phyloP scores from a whole-genome alignment of 2,888 invertebrate species.

The Dermolepida albohirtum region DNA sequence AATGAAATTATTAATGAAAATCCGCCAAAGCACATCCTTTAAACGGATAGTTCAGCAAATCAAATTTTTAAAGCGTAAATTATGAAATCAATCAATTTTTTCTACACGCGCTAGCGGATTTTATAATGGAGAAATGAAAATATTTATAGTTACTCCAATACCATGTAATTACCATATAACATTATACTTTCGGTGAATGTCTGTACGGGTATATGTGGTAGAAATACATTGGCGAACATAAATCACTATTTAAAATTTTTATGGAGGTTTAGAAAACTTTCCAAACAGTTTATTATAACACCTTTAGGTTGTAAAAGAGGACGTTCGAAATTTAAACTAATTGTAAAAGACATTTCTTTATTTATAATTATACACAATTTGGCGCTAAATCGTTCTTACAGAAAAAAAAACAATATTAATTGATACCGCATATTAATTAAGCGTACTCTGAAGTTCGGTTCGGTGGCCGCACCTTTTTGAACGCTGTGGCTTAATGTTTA shows the following conservation, averaged over 20 bases:
- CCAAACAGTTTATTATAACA: background rate
- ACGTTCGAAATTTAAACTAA: background rate
- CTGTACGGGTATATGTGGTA: background rate
- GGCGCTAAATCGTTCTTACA: background rate
- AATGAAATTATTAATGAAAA: no score
- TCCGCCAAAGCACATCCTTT: background rate
- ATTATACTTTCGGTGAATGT: conserved; percentile 4
- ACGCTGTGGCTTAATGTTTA: conserved; percentile 2
- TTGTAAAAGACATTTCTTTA: background rate
- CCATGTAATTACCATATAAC: conserved; percentile 8
- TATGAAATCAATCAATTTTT: conserved; percentile 11
- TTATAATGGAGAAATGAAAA: background rate
- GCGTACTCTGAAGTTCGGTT: conserved; percentile 4
- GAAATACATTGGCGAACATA: background rate
- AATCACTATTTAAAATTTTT: conserved; percentile 9
- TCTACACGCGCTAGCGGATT: background rate
- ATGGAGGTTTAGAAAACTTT: conserved; percentile 4
- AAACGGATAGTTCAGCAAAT: conserved; percentile 1
- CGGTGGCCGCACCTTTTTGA: conserved; percentile 8
- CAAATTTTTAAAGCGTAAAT: conserved; percentile 16
- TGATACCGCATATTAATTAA: conserved; percentile 29
- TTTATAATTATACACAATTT: conserved; percentile 2
- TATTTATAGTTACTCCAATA: background rate
- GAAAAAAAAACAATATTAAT: conserved; percentile 11
- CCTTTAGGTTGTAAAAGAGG: conserved; percentile 1